phyloP scores from a whole-genome alignment of 2,113 vertebrate genomes.

The Thamnophis sirtalis region DNA sequence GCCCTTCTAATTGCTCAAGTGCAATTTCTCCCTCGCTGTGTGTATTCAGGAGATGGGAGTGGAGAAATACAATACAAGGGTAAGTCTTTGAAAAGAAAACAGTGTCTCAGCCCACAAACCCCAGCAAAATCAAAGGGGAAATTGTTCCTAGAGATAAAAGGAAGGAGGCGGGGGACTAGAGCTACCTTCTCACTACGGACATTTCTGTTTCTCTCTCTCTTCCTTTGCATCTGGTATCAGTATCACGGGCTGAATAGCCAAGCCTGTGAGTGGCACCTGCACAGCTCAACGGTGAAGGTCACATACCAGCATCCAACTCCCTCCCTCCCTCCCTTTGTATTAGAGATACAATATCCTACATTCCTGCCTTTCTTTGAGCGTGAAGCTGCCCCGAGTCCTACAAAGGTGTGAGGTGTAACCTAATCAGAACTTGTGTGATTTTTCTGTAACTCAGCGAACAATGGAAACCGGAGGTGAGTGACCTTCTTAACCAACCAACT shows the following conservation, averaged over 20 bases:
- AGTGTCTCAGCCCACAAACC: conserved; percentile 64
- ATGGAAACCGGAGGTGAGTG: conserved; percentile 40
- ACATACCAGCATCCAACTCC: conserved; percentile 62
- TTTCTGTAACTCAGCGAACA: background rate
- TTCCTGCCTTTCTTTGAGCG: conserved; percentile 66
- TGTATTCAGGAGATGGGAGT: conserved; percentile 12
- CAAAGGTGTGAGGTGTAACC: conserved; percentile 59
- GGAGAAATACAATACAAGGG: conserved; percentile 62
- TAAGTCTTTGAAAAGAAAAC: conserved; percentile 67
- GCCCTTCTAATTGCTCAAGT: conserved; percentile 11
- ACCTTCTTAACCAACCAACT: conserved; percentile 4
- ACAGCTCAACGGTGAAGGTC: conserved; percentile 62
- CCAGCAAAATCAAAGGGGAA: conserved; percentile 71
- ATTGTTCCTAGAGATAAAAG: conserved; percentile 64
- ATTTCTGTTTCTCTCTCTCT: conserved; percentile 46
- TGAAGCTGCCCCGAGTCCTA: conserved; percentile 60
- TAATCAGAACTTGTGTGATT: conserved; percentile 55
- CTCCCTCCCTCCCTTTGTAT: conserved; percentile 49
- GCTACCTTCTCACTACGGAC: conserved; percentile 58
- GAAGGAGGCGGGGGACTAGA: conserved; percentile 45
- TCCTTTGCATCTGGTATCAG: conserved; percentile 62
- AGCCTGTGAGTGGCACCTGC: conserved; percentile 66
- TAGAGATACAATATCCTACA: conserved; percentile 60
- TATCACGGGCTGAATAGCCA: conserved; percentile 59
- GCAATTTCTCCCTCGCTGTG: conserved; percentile 40